These are phyloP conservation scores for Cataglyphis livida DNA, from an alignment of 2,888 invertebrate genomes.

Conservation along the genomic window DNA sequence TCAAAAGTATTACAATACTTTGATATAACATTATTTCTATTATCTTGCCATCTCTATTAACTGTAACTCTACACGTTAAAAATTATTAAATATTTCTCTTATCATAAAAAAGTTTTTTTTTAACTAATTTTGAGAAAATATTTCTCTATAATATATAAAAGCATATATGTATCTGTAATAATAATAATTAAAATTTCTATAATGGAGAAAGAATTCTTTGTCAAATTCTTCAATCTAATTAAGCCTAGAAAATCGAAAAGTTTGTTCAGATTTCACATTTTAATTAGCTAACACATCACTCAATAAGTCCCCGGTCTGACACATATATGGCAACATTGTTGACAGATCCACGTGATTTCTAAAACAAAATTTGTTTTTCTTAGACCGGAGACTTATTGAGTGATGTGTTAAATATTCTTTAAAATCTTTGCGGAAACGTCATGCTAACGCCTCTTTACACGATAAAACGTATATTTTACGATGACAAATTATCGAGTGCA, in stretches of 20 bases:
- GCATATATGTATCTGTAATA: background rate
- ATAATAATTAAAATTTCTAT: background rate
- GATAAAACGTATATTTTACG: background rate
- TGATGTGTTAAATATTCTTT: background rate
- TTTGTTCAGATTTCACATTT: background rate
- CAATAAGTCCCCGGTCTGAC: too few relatives aligned
- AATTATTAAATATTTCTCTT: background rate
- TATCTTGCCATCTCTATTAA: background rate
- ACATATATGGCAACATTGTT: too few relatives aligned
- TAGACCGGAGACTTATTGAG: too few relatives aligned
- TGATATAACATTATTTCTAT: background rate
- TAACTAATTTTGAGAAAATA: background rate
- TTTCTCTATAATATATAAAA: background rate
- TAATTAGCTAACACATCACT: background rate
- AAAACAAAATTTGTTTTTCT: too few relatives aligned
- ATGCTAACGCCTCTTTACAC: constrained; percentile 11
- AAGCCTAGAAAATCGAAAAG: background rate
- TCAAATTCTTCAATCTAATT: constrained; percentile 7
- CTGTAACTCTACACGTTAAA: background rate
- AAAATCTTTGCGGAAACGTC: background rate
- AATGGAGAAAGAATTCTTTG: background rate
- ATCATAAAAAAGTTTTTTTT: background rate
- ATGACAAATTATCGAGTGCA: constrained; percentile 26
- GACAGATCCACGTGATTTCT: too few relatives aligned
- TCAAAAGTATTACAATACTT: background rate